phyloP scores from a whole-genome alignment of 1,140 invertebrate species.

The Globodera rostochiensis region DNA sequence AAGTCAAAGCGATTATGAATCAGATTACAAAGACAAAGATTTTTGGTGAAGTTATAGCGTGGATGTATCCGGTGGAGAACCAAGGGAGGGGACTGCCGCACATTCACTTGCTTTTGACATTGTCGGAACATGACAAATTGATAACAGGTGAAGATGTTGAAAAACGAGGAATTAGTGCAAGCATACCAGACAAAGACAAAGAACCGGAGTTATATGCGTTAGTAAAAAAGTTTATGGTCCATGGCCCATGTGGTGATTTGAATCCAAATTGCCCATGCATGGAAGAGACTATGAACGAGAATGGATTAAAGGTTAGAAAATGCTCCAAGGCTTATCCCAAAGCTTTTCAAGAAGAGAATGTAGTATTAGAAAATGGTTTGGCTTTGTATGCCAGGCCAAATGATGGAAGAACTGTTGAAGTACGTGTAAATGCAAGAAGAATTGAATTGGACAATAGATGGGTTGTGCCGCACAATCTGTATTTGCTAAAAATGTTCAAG shows the following conservation, averaged over 20 bases:
- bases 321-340: too few species aligned
- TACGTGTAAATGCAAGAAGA: constrained; percentile 2
- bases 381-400: too few species aligned
- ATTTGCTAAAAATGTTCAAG: too few species aligned
- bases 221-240: not conserved
- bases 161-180: constrained; percentile 1
- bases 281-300: too few species aligned
- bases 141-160: constrained; percentile 1
- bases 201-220: not conserved
- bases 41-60: not conserved
- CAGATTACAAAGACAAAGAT: not conserved
- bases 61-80: not conserved
- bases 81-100: not conserved
- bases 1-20: constrained; percentile 14
- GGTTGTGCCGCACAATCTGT: not conserved
- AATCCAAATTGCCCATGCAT: not conserved
- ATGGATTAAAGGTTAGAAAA: too few species aligned
- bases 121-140: not conserved
- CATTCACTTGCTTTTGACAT: constrained; percentile 7
- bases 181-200: not conserved
- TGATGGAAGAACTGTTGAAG: not conserved
- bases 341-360: too few species aligned
- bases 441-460: constrained; percentile 10
- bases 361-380: too few species aligned
- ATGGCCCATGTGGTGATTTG: too few species aligned